Percentiles rank a stretch among this genome's conserved stretches.
These are phyloP conservation scores for Melinopterus prodromus DNA, from an alignment of 2,888 invertebrate genomes.

Conservation along the genomic window DNA sequence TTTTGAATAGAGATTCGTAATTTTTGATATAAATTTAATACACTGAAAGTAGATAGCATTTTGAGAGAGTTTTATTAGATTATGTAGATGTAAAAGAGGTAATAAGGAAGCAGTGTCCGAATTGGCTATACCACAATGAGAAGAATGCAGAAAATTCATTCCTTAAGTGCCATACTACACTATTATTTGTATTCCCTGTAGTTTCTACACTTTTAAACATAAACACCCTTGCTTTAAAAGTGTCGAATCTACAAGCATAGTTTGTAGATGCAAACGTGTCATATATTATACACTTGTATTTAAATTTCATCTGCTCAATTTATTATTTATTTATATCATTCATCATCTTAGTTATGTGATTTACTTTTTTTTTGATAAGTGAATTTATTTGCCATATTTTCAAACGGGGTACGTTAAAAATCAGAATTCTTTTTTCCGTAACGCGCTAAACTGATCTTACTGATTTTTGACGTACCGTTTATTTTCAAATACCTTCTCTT, in stretches of 20 bases:
- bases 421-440: slow-evolving; percentile 21
- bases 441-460: background rate
- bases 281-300: slow-evolving; percentile 19
- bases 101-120: background rate
- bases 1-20: background rate
- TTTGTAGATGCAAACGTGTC: slow-evolving; percentile 29
- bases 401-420: slow-evolving; percentile 16
- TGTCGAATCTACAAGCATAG: background rate
- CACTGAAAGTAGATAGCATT: background rate
- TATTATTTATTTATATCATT: slow-evolving; percentile 42
- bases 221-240: background rate
- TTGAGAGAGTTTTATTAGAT: background rate
- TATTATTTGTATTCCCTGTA: background rate
- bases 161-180: slow-evolving; percentile 48
- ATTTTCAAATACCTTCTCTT: slow-evolving; percentile 42
- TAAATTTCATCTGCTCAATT: slow-evolving; percentile 39
- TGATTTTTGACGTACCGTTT: slow-evolving; percentile 40
- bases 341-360: slow-evolving; percentile 43
- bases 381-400: slow-evolving; percentile 56
- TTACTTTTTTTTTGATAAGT: slow-evolving; percentile 47
- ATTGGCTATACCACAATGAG: background rate
- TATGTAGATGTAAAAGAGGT: background rate
- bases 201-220: background rate
- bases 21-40: background rate
- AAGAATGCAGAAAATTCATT: slow-evolving; percentile 38